A percentile compares a stretch with the other conserved stretches of the same genome.
Evolutionary conservation across 2,797 vertebrate species (phyloP).

Genomic region (Echeneis naucrates): DNA sequence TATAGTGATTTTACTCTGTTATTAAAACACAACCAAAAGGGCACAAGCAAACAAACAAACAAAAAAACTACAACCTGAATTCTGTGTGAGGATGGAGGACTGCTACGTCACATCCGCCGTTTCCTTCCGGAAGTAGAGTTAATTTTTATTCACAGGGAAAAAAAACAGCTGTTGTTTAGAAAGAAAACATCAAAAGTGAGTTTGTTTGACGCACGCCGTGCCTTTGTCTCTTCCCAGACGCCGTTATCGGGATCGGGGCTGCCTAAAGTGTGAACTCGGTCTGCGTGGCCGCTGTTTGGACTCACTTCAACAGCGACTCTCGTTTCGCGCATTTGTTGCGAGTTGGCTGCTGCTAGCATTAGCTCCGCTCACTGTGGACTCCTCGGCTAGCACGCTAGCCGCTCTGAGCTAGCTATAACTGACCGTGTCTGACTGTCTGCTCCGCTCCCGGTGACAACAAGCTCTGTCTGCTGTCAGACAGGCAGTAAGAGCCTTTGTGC

Average conservation of each 20-base stretch:
- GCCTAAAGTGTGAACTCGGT: not conserved
- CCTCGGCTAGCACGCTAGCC: constrained; percentile 67
- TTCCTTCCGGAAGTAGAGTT: constrained; percentile 85
- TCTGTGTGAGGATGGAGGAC: not conserved
- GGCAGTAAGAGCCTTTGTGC: not conserved
- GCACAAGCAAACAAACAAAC: no score
- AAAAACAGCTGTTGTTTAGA: constrained; percentile 85
- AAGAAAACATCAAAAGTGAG: constrained; percentile 83
- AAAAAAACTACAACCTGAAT: constrained; percentile 14
- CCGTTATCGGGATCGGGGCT: not conserved
- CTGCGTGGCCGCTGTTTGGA: constrained; percentile 34
- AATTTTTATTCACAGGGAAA: constrained; percentile 83
- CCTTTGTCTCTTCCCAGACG: not conserved
- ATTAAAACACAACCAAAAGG: no score
- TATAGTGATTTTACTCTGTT: no score
- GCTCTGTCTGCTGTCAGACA: not conserved
- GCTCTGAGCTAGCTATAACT: constrained; percentile 52
- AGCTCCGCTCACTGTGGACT: constrained; percentile 68
- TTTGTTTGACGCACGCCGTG: constrained; percentile 46
- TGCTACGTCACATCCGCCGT: constrained; percentile 74
- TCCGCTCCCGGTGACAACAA: constrained; percentile 15
- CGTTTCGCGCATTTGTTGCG: constrained; percentile 73
- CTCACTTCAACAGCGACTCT: constrained; percentile 49
- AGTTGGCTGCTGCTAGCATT: constrained; percentile 76
- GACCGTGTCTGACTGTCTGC: constrained; percentile 36